Evolutionary conservation across 1,140 invertebrate genomes (phyloP).

Genomic region (Chrysomallon squamiferum): DNA sequence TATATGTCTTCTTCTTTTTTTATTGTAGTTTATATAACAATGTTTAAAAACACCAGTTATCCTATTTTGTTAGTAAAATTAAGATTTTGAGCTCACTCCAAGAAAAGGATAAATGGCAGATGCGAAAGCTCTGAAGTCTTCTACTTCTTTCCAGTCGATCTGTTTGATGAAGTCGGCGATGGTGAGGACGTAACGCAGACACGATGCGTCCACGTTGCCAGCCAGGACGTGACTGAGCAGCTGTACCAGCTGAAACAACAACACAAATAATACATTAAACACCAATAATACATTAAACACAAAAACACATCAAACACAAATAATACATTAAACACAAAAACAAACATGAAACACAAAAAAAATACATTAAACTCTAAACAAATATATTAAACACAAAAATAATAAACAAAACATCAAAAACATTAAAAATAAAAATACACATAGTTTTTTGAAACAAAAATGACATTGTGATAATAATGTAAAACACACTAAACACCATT

Average conservation of each 20-base stretch:
- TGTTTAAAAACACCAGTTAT: too few species aligned
- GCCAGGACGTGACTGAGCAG: conserved; percentile 52
- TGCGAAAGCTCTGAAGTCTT: conserved; percentile 59
- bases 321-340: not conserved
- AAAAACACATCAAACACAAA: not conserved
- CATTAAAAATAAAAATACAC: too few species aligned
- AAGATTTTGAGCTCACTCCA: too few species aligned
- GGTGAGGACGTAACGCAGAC: conserved; percentile 55
- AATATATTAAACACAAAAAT: too few species aligned
- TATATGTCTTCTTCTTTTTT: too few species aligned
- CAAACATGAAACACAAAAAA: not conserved
- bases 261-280: not conserved
- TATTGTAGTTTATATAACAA: too few species aligned
- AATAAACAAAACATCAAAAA: too few species aligned
- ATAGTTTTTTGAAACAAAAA: too few species aligned
- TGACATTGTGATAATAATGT: too few species aligned
- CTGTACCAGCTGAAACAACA: conserved; percentile 43
- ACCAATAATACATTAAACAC: not conserved
- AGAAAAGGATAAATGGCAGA: conserved; percentile 57
- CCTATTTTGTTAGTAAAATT: too few species aligned
- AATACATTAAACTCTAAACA: not conserved
- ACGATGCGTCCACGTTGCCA: conserved; percentile 58
- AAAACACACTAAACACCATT: too few species aligned
- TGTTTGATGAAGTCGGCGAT: conserved; percentile 52
- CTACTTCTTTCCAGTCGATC: conserved; percentile 57